Evolutionary conservation across 2,797 vertebrate genomes (phyloP).

Genomic region (Scolopax bukidnonensis): DNA sequence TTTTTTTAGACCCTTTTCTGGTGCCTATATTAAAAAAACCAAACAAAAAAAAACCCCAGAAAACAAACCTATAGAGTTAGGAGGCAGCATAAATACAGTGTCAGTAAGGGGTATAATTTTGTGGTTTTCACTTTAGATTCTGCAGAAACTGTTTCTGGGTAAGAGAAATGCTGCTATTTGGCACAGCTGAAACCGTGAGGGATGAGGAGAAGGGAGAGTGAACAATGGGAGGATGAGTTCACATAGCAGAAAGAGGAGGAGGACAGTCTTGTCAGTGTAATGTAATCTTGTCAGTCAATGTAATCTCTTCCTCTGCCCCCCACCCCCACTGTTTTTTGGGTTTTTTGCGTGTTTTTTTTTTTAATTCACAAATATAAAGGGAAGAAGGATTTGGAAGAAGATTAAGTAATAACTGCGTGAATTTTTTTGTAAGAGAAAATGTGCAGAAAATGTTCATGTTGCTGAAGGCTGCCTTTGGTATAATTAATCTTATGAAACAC

Average conservation of each 20-base stretch:
- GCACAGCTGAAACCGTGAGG: not conserved
- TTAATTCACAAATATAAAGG: not conserved
- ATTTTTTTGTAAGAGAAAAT: not conserved
- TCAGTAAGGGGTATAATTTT: constrained; percentile 1
- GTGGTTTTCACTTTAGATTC: constrained; percentile 30
- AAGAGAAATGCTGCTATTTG: constrained; percentile 24
- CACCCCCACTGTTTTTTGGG: not conserved
- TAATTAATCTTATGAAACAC: not conserved
- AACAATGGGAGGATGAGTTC: not conserved
- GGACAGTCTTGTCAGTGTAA: not conserved
- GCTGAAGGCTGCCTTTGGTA: not conserved
- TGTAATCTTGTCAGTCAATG: no score
- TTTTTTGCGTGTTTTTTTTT: not conserved
- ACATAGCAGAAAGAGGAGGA: not conserved
- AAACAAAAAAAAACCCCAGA: not conserved
- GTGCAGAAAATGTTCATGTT: not conserved
- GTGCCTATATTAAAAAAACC: not conserved
- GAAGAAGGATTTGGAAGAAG: not conserved
- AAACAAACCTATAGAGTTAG: not conserved
- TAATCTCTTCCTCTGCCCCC: not conserved
- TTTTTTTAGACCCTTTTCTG: not conserved
- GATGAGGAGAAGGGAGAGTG: not conserved
- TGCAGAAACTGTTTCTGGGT: not conserved
- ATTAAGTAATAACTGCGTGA: not conserved
- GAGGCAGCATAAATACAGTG: not conserved